These are phyloP conservation scores for Philonicus albiceps DNA, from an alignment of 2,888 invertebrate species.

Conservation along the genomic window DNA sequence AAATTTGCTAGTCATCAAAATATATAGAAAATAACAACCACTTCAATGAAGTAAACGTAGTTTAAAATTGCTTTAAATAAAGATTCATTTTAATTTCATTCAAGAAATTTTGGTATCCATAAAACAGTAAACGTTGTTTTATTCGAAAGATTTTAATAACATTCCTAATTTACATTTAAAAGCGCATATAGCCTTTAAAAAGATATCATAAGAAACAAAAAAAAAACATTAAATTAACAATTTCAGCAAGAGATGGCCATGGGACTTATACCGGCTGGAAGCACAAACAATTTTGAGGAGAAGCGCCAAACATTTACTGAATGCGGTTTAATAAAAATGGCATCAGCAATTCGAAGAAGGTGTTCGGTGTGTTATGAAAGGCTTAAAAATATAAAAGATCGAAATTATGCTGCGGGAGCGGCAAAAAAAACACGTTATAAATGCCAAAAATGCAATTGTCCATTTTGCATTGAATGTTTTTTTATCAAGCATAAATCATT, in stretches of 20 bases:
- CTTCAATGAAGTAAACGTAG: too few species aligned
- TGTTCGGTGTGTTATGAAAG: background rate
- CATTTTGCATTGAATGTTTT: background rate
- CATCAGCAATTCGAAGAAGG: background rate
- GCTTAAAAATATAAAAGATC: background rate
- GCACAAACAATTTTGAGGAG: background rate
- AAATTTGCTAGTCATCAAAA: too few species aligned
- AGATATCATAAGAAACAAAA: background rate
- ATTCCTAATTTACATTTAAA: too few species aligned
- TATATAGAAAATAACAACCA: too few species aligned
- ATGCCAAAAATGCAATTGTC: background rate
- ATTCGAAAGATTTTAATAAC: too few species aligned
- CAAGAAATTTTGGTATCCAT: too few species aligned
- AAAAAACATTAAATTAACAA: background rate
- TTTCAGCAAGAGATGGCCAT: background rate
- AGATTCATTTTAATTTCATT: too few species aligned
- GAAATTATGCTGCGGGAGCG: background rate
- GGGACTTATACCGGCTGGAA: background rate
- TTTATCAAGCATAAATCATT: background rate
- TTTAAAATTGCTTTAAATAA: too few species aligned
- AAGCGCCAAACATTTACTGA: background rate
- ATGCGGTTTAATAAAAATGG: background rate
- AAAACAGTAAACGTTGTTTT: too few species aligned
- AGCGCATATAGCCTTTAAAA: background rate
- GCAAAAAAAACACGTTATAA: background rate